These are phyloP conservation scores for Oreochromis grahami DNA, from an alignment of 2,797 vertebrate species.

Conservation along the genomic window DNA sequence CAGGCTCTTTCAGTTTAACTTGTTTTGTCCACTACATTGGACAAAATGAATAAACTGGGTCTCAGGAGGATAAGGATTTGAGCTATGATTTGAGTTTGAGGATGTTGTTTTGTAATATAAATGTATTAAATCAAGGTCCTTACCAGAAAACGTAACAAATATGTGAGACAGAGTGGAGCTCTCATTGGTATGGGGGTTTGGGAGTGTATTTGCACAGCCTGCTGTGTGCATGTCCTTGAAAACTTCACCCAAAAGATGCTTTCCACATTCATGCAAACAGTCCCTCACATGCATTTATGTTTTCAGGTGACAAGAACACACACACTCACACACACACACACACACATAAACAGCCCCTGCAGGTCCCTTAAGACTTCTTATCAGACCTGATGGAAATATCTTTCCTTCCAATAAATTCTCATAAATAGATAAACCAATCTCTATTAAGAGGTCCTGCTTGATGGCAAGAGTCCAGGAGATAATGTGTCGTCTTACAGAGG, in stretches of 20 bases:
- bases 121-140: background rate
- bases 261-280: conserved; percentile 26
- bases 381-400: conserved; percentile 31
- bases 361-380: conserved; percentile 26
- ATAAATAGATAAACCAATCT: conserved; percentile 55
- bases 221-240: conserved; percentile 21
- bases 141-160: background rate
- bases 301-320: conserved; percentile 5
- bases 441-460: conserved; percentile 39
- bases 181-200: background rate
- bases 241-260: conserved; percentile 27
- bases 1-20: rapidly evolving
- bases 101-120: background rate
- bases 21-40: background rate
- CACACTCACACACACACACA: background rate
- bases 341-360: background rate
- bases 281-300: conserved; percentile 32
- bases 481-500: background rate
- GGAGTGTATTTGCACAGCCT: background rate
- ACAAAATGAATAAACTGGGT: background rate
- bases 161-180: background rate
- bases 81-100: background rate
- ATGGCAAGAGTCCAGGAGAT: conserved; percentile 37
- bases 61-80: background rate
- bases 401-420: conserved; percentile 34